Percentiles rank a stretch among this genome's conserved stretches.
These are phyloP conservation scores for Piliocolobus tephrosceles DNA, from an alignment of 2,113 vertebrate species.

Conservation along the genomic window DNA sequence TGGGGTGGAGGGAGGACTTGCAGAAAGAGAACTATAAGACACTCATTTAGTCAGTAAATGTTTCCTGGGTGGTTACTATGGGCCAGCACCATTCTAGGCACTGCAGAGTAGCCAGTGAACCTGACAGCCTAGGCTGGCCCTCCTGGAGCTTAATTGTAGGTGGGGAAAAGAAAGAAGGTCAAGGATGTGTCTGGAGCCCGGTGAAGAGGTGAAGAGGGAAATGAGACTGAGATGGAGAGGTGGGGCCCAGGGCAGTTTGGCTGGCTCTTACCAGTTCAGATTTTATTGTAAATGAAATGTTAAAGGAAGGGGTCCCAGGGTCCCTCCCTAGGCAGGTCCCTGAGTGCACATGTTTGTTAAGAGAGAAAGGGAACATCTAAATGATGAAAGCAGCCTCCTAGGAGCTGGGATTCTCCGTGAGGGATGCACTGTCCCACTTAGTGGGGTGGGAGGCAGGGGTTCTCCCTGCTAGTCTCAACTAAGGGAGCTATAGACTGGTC, in stretches of 20 bases:
- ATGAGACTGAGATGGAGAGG: neutral
- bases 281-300: neutral
- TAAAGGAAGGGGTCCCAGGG: neutral
- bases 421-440: neutral
- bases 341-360: neutral
- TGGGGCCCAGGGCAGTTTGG: neutral
- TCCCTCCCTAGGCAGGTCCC: too few relatives aligned
- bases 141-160: neutral
- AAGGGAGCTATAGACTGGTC: too few relatives aligned
- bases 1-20: neutral
- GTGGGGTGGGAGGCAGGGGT: too few relatives aligned
- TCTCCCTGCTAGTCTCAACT: neutral
- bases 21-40: neutral
- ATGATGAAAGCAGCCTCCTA: neutral
- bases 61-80: accelerated
- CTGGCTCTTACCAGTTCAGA: neutral
- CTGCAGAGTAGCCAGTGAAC: neutral
- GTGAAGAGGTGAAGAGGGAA: neutral
- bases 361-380: neutral
- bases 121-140: too few relatives aligned
- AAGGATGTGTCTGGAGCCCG: neutral
- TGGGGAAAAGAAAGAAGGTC: neutral
- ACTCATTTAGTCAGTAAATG: neutral
- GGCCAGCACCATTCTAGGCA: neutral
- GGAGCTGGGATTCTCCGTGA: neutral